phyloP scores from a whole-genome alignment of 1,140 invertebrate genomes.

The Idris sp. region DNA sequence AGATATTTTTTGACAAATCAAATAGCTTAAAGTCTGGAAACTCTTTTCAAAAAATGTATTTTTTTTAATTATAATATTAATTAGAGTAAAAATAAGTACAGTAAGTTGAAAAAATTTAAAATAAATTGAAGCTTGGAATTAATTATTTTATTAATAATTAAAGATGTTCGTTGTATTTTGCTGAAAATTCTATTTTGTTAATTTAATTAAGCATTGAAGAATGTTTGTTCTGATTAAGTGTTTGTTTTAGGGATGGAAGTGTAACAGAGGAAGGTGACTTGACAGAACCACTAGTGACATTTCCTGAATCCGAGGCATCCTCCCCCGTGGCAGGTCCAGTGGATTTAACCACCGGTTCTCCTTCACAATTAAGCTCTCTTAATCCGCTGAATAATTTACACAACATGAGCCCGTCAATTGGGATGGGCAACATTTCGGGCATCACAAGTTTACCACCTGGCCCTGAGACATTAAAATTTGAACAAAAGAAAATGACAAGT shows the following conservation, averaged over 20 bases:
- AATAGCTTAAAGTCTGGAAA: too few species aligned
- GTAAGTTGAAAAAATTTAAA: too few species aligned
- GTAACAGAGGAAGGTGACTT: constrained; percentile 75
- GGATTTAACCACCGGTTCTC: constrained; percentile 66
- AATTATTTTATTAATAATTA: too few species aligned
- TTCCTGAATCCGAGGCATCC: constrained; percentile 87
- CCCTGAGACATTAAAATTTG: constrained; percentile 86
- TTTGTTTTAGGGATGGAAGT: constrained; percentile 66
- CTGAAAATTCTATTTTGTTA: too few species aligned
- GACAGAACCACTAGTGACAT: constrained; percentile 85
- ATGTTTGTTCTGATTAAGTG: too few species aligned
- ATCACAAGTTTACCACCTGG: constrained; percentile 73
- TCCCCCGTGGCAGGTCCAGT: constrained; percentile 70
- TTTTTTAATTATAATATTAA: too few species aligned
- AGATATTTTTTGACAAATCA: too few species aligned
- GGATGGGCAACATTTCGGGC: constrained; percentile 68
- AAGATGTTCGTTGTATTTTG: too few species aligned
- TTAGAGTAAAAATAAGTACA: too few species aligned
- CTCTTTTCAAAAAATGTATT: too few species aligned
- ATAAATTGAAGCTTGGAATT: too few species aligned
- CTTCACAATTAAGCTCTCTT: constrained; percentile 73
- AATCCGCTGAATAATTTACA: constrained; percentile 76
- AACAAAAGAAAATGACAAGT: constrained; percentile 87
- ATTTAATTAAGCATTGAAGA: too few species aligned
- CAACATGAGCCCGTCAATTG: constrained; percentile 68